Evolutionary conservation across 2,888 invertebrate species (phyloP), one percentile per base, ranked within the genome.

Genomic region (Hartigia nigra): DNA sequence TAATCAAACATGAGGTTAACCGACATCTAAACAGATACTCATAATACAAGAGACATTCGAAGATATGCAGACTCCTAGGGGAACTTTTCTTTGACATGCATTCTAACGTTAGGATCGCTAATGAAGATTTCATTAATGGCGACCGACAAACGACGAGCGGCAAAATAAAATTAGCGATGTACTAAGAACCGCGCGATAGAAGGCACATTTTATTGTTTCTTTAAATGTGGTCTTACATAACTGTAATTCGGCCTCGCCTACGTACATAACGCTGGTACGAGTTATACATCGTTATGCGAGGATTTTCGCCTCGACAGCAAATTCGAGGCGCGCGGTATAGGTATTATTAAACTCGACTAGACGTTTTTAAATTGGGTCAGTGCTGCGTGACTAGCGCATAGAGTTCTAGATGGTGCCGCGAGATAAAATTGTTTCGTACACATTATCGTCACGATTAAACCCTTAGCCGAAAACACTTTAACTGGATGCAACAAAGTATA

Each of bases 221-320:
- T 55, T 55, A 55, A 55, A 55, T 55, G 36, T 32, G 76, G 76
- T 70, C 82, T 83, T 82, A 83, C 79, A 78, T 83, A 83, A 83
- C 83, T 79, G 83, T 83, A 81, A 81, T 70, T 76, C 55, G 77
- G 82, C 79, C 82, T 82, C 81, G 82, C 79, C 79, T 81, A 81
- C 70, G 74, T 75, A 78, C 81, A 76, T 81, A 75, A 76, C 77
- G 76, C 37, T 36, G 23, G 55, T 74, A 76, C 69, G 70, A 72
- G 32, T 77, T 31, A 14, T 75, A 55, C 55, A 39, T 31, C 37
- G 12, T 36, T 55, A 70, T 32, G 76, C 14, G 72, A 31, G 72
- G 69, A 75, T 72, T 69, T 81, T 76, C 31, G 32, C 72, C 72
- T 23, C 36, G 74, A 55, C 31, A 74, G 69, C 77, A 39, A 74